Percentiles rank a stretch among this genome's conserved stretches.
phyloP scores from a whole-genome alignment of 2,113 vertebrate species.

The Rutilus rutilus region DNA sequence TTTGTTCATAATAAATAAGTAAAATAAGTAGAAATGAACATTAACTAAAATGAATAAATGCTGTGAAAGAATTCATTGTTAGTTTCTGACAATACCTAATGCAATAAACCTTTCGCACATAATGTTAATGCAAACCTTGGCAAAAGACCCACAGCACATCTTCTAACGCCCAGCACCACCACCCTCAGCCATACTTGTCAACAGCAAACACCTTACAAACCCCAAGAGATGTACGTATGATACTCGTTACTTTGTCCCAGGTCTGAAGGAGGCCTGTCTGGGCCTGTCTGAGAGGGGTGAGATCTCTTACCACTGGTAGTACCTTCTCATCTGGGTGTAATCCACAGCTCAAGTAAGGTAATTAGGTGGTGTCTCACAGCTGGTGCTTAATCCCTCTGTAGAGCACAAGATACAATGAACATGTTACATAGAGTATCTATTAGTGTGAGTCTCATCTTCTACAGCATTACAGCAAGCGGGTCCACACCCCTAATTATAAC shows the following conservation, averaged over 20 bases:
- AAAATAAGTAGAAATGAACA: background rate
- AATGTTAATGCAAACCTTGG: background rate
- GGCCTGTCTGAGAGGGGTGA: slow-evolving; percentile 51
- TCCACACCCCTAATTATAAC: slow-evolving; percentile 46
- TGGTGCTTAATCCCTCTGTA: slow-evolving; percentile 44
- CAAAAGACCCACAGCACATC: background rate
- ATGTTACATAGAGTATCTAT: slow-evolving; percentile 37
- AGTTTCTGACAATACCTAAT: background rate
- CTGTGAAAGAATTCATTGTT: background rate
- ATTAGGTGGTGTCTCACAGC: slow-evolving; percentile 58
- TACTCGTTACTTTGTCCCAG: slow-evolving; percentile 20
- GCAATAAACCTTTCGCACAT: background rate
- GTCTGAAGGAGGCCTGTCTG: slow-evolving; percentile 45
- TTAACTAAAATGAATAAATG: background rate
- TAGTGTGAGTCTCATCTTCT: slow-evolving; percentile 19
- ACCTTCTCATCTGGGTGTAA: slow-evolving; percentile 40
- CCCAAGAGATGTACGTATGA: slow-evolving; percentile 39
- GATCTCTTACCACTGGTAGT: background rate
- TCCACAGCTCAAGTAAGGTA: slow-evolving; percentile 45
- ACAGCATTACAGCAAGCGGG: slow-evolving; percentile 19
- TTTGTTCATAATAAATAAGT: too few relatives aligned
- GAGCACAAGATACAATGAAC: background rate
- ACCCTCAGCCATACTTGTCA: slow-evolving; percentile 30
- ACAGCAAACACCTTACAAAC: slow-evolving; percentile 38
- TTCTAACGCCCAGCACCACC: background rate